Percentiles rank a stretch among this genome's conserved stretches.
phyloP scores from a whole-genome alignment of 2,797 vertebrate species.

The Rhodeus uyekii region DNA sequence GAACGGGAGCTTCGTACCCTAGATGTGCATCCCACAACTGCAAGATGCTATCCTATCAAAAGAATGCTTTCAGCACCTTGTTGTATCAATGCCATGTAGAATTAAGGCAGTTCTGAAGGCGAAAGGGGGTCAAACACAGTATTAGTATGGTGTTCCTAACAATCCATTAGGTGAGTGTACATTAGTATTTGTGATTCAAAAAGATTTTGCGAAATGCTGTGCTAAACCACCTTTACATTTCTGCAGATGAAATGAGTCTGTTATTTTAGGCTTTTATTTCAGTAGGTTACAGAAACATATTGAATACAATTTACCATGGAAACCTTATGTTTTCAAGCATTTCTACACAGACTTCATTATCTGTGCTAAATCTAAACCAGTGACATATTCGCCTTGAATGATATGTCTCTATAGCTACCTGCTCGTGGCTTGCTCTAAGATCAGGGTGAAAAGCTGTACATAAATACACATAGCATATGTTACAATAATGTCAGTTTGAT shows the following conservation, averaged over 20 bases:
- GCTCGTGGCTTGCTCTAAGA: not conserved
- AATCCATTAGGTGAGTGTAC: no score
- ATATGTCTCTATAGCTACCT: constrained; percentile 48
- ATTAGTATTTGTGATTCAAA: not conserved
- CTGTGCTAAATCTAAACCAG: constrained; percentile 34
- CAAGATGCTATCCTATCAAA: no score
- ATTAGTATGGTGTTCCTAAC: no score
- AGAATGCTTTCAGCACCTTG: no score
- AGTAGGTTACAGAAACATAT: not conserved
- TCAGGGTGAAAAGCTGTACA: constrained; percentile 1
- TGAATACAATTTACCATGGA: constrained; percentile 38
- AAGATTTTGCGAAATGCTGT: not conserved
- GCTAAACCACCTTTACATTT: not conserved
- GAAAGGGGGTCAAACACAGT: no score
- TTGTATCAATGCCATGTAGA: no score
- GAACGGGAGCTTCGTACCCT: no score
- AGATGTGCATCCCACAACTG: no score
- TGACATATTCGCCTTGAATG: constrained; percentile 41
- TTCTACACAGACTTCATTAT: constrained; percentile 35
- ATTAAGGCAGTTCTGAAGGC: no score
- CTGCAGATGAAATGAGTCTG: not conserved
- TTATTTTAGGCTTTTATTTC: not conserved
- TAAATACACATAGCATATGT: not conserved
- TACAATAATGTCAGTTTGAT: constrained; percentile 11
- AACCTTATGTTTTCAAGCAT: constrained; percentile 42